Conservation (phyloP, 2,113 vertebrate species). For the Embiotoca jacksoni region DNA sequence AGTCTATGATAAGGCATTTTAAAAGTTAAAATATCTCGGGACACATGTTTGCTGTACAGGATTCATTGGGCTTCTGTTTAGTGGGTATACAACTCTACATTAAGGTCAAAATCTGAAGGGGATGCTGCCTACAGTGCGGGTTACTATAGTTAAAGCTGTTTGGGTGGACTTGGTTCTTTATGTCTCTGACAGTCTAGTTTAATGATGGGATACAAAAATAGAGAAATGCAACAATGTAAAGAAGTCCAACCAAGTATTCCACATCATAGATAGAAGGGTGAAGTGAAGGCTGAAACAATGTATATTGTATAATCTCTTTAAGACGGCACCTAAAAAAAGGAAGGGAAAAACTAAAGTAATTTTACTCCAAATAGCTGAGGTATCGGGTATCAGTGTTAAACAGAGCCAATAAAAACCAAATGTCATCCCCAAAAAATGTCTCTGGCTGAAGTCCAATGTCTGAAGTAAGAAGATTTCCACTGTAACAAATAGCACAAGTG, state of each 20-base stretch:
- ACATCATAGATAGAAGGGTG: background rate
- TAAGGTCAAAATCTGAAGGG: background rate
- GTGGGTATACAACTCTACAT: background rate
- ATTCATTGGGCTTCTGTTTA: background rate
- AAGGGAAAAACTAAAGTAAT: too few species aligned
- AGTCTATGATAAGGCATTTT: background rate
- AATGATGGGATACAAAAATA: background rate
- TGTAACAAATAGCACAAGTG: background rate
- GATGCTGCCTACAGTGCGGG: background rate
- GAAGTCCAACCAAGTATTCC: background rate
- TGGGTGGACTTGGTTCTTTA: background rate
- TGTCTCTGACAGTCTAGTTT: background rate
- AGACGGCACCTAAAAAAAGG: too few species aligned
- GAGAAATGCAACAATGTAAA: background rate
- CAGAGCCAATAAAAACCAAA: constrained; percentile 1
- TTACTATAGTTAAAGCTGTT: background rate
- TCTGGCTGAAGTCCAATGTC: background rate
- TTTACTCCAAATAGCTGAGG: too few species aligned
- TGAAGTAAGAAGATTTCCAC: constrained; percentile 13
- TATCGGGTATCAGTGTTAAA: background rate
- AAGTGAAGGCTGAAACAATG: background rate
- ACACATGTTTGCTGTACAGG: background rate
- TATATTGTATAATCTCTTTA: too few species aligned
- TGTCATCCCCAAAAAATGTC: background rate
- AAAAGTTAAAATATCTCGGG: background rate